Base-by-base conservation (phyloP, 2,797 vertebrate genomes). In the Buceros bicornis region DNA sequence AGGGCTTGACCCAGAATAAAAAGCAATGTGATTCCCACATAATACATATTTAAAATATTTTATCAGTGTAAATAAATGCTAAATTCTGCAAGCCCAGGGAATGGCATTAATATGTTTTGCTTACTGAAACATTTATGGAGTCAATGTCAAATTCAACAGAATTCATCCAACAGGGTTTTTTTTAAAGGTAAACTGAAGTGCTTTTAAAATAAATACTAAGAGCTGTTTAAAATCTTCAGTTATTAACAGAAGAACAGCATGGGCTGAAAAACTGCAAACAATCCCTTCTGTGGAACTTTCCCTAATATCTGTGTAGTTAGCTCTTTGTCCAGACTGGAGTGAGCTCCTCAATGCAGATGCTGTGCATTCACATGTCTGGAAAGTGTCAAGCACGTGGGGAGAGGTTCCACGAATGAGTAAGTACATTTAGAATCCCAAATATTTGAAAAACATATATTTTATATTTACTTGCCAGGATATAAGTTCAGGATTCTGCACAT, bases 71-170 rank as follows among this genome's bases (percentile, higher is more conserved):
- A 96, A 95, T 96, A 96, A 94, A 93, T 64, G 69, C 40, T 91
- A 48, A 93, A 85, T 90, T 85, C 73, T 89, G 28, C 78, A 61
- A 95, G 82, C 60, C 48, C 33, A 9, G 70, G 77, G 95, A 93
- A 94, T 28, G 35, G 40, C 56, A 89, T 92, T 92, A 88, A 43
- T 3, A 0, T 89, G 64, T 91, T 95, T 94, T 92, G 47, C 90
- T 94, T 85, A 65, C 93, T 96, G 90, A 95, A 97, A 96, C 89
- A 95, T 95, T 97, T 94, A 96, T 95, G 88, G 92, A 93, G 73
- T 81, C 73, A 35, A 28, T 81, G 90, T 93, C 93, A 85, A 88
- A 33, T 33, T 83, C 83, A 92, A 43, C 26, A 80, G 64, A 93
- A n/a, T 24, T 11, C 43, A 82, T 82, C 71, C 86, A 82, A 82